These are phyloP conservation scores for Karalla daura DNA, from an alignment of 2,797 vertebrate species.

Conservation along the genomic window DNA sequence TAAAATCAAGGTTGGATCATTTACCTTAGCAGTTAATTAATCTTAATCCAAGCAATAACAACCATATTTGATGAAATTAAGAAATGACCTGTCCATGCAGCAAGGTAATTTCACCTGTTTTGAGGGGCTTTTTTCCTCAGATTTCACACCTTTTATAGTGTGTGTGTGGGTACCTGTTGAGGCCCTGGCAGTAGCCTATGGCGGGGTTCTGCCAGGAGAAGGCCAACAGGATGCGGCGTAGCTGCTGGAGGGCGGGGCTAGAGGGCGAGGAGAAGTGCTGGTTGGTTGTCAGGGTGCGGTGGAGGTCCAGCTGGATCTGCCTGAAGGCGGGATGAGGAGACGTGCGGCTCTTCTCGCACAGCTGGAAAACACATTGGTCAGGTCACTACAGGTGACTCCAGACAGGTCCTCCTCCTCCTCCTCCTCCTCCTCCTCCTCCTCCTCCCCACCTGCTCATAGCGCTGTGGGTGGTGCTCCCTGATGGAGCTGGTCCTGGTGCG, in stretches of 20 bases:
- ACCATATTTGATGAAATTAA: too few species aligned
- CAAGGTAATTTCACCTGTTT: too few species aligned
- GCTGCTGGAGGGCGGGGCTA: conserved; percentile 87
- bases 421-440: too few species aligned
- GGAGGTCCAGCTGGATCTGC: conserved; percentile 96
- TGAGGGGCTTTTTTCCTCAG: too few species aligned
- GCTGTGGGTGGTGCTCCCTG: conserved; percentile 69
- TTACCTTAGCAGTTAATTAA: too few species aligned
- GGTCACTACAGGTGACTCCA: not conserved
- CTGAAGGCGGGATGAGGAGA: conserved; percentile 86
- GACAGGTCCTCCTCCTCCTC: too few species aligned
- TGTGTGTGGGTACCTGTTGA: conserved; percentile 87
- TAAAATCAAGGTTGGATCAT: too few species aligned
- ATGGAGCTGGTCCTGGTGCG: conserved; percentile 73
- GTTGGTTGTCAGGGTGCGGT: conserved; percentile 93
- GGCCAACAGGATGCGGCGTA: conserved; percentile 90
- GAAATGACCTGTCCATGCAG: too few species aligned
- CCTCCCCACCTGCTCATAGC: conserved; percentile 82
- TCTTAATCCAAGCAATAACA: too few species aligned
- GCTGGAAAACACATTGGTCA: conserved; percentile 57
- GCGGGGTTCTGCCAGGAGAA: conserved; percentile 95
- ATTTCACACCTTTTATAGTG: too few species aligned
- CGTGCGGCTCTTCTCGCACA: conserved; percentile 83
- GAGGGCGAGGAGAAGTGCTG: conserved; percentile 89
- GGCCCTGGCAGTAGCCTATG: conserved; percentile 93